Conservation (phyloP, 2,888 invertebrate species). For the Stegana nigrithorax region DNA sequence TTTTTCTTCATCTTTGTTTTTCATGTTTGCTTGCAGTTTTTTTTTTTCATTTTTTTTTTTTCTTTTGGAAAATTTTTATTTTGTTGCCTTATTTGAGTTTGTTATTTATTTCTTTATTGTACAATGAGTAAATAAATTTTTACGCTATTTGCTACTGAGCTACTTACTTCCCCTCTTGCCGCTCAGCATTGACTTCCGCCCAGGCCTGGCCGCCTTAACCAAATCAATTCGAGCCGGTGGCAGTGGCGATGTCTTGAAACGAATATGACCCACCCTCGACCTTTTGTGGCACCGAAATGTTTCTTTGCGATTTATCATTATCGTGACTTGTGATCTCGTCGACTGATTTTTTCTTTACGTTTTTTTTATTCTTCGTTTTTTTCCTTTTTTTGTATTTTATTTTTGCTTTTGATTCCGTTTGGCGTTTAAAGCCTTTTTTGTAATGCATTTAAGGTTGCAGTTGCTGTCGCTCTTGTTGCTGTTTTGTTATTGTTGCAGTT, state of each 20-base stretch:
- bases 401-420: constrained; percentile 18
- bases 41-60: constrained; percentile 14
- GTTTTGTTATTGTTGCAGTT: constrained; percentile 21
- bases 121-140: constrained; percentile 58
- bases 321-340: constrained; percentile 58
- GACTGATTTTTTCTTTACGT: constrained; percentile 45
- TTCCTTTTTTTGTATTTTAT: constrained; percentile 25
- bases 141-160: constrained; percentile 45
- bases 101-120: constrained; percentile 58
- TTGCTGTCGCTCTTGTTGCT: constrained; percentile 2
- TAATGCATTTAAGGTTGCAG: not conserved
- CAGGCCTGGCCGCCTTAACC: constrained; percentile 2
- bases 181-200: not conserved
- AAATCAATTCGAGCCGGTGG: constrained; percentile 16
- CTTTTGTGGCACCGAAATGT: constrained; percentile 59
- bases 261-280: constrained; percentile 51
- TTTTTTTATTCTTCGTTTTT: too few species aligned
- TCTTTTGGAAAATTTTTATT: constrained; percentile 12
- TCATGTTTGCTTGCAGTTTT: too few species aligned
- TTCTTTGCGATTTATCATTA: constrained; percentile 59
- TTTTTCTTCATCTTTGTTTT: not conserved
- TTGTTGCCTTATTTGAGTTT: constrained; percentile 15
- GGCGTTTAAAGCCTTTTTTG: constrained; percentile 16
- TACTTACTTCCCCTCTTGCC: constrained; percentile 30
- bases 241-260: constrained; percentile 17